A percentile compares a stretch with the other conserved stretches of the same genome.
Evolutionary conservation across 2,113 vertebrate genomes (phyloP).

Genomic region (Cryptoleucopteryx plumbea): DNA sequence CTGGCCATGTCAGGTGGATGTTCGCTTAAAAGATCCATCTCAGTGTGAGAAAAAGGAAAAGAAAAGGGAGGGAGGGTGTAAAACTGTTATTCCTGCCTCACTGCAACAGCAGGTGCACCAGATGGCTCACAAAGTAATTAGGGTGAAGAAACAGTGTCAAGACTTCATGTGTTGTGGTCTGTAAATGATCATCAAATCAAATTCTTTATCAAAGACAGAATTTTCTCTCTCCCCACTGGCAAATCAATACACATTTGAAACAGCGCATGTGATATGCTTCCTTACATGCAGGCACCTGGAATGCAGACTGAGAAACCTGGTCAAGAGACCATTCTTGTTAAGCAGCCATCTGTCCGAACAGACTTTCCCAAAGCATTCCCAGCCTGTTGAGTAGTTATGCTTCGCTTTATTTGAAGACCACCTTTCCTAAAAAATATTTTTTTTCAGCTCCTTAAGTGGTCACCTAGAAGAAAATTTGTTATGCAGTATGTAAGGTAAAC

Average conservation of each 20-base stretch:
- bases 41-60: slow-evolving; percentile 54
- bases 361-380: slow-evolving; percentile 15
- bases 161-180: slow-evolving; percentile 27
- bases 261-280: not conserved
- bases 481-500: not conserved
- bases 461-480: not conserved
- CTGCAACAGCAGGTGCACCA: slow-evolving; percentile 61
- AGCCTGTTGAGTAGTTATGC: not conserved
- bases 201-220: slow-evolving; percentile 21
- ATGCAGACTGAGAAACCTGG: slow-evolving; percentile 40
- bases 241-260: slow-evolving; percentile 43
- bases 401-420: not conserved
- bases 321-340: slow-evolving; percentile 50
- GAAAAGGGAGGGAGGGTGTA: slow-evolving; percentile 26
- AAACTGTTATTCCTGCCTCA: slow-evolving; percentile 46
- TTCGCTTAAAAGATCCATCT: slow-evolving; percentile 54
- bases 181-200: slow-evolving; percentile 54
- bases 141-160: slow-evolving; percentile 55
- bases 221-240: slow-evolving; percentile 5
- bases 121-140: slow-evolving; percentile 64
- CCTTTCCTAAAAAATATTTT: not conserved
- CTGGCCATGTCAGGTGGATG: slow-evolving; percentile 57
- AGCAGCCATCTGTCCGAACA: slow-evolving; percentile 59
- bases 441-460: not conserved
- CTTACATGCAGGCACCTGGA: not conserved